Base-by-base conservation (phyloP, 2,888 invertebrate species). In the Neoitamus cyanurus region DNA sequence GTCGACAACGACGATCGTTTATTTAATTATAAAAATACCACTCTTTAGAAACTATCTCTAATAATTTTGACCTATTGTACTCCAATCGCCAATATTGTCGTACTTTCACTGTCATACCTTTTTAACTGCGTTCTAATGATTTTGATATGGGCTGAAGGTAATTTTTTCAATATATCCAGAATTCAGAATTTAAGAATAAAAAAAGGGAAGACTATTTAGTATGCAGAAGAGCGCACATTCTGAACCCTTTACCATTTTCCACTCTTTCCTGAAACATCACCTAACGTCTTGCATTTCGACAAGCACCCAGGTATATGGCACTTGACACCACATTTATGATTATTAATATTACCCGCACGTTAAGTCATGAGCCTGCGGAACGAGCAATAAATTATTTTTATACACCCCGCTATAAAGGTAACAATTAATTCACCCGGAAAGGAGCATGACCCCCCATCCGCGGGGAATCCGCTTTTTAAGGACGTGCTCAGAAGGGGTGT, bases 301-400 rank as follows among this genome's bases (percentile, higher is more conserved):
- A 75, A 36, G 36, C 30, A 75, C 77, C 42, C 46, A 25, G 25
- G 77, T 37, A 78, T 48, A 48, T 31, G 48, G 20, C 78, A 83
- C 28, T 58, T 83, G 83, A 83, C 83, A 83, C 70, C 83, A 83
- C 72, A 48, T 77, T 84, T 84, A 77, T 84, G 77, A 75, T 84
- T 84, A 84, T 84, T 84, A 84, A 77, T 84, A 84, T 84, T 84
- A 77, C 75, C 28, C 68, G 42, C 84, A 84, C 84, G 69, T 69
- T 84, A 75, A 31, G 58, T 75, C 58, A 68, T 84, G 58, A 84
- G 31, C 69, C 69, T 48, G 31, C 36, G 77, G 75, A 84, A 77
- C 30, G 34, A 34, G 20, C 72, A 68, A 84, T 84, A 84, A 84
- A 84, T 84, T 75, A 84, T 77, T 77, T 84, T 84, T 84, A 68